These are phyloP conservation scores for Megatriorchis doriae DNA, from an alignment of 2,113 vertebrate species.

Conservation along the genomic window DNA sequence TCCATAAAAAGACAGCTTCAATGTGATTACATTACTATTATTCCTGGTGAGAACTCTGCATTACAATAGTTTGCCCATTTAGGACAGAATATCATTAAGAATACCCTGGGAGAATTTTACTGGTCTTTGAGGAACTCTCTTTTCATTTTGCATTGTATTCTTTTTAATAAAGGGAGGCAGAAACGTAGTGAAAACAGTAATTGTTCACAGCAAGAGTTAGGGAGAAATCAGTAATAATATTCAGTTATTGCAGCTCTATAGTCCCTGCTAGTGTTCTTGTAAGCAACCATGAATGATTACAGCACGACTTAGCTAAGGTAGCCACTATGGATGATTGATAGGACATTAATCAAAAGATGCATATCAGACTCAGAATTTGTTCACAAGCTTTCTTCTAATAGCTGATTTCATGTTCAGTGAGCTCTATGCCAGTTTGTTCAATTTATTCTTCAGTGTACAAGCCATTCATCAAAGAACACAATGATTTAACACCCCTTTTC, in stretches of 20 bases:
- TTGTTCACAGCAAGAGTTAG: slow-evolving; percentile 76
- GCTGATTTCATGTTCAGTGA: slow-evolving; percentile 89
- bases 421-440: slow-evolving; percentile 85
- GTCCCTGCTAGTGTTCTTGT: slow-evolving; percentile 72
- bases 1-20: slow-evolving; percentile 58
- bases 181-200: slow-evolving; percentile 71
- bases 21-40: slow-evolving; percentile 72
- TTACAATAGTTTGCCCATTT: slow-evolving; percentile 70
- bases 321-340: slow-evolving; percentile 85
- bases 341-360: slow-evolving; percentile 94
- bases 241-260: slow-evolving; percentile 66
- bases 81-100: slow-evolving; percentile 73
- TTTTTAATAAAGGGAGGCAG: slow-evolving; percentile 73
- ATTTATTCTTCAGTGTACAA: slow-evolving; percentile 86
- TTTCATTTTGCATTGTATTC: slow-evolving; percentile 73
- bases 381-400: slow-evolving; percentile 89
- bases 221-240: slow-evolving; percentile 77
- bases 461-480: slow-evolving; percentile 87
- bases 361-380: slow-evolving; percentile 90
- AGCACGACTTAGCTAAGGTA: slow-evolving; percentile 78
- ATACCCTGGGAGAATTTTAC: slow-evolving; percentile 66
- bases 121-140: slow-evolving; percentile 62
- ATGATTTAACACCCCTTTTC: slow-evolving; percentile 74
- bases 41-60: slow-evolving; percentile 53
- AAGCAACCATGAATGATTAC: slow-evolving; percentile 84